Evolutionary conservation across 2,888 invertebrate genomes (phyloP), one percentile per base, ranked within the genome.

Genomic region (Philereme transversata): DNA sequence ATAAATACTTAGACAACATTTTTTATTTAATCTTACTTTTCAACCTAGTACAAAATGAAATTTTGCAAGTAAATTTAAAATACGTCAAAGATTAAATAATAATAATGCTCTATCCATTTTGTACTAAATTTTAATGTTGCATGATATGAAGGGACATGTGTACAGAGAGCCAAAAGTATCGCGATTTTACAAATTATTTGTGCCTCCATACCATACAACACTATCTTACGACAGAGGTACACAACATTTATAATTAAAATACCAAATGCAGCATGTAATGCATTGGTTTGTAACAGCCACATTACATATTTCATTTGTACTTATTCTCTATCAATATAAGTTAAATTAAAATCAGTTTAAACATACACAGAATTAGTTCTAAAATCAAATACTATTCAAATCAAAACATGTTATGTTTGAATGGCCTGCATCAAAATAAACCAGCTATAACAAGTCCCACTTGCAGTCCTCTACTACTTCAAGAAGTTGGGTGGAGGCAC

Each of bases 351-450:
- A 57, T 46, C 51, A 47, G 35, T 51, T 51, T 10, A 36, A 48
- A 38, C 4, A 6, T 36, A 36, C 48, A 49, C 36, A 36, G 36
- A 36, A 47, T 11, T 8, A 35, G 2, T 9, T 47, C 9, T 34
- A 45, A 35, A 52, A 8, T 51, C 48, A 54, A 59, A 43, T n/a
- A 35, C 4, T 7, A n/a, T 46, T 49, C 5, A 56, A 60, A 60
- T 49, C 50, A 62, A 65, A 55, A 41, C 44, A 64, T 36, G 51
- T 52, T 43, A 51, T 6, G 51, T 41, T 64, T 60, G 45, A 62
- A 68, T 65, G 70, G 38, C 70, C 70, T 60, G 70, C 70, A 68
- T 68, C 46, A 60, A 65, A 65, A 45, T 33, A 54, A 60, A 55
- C 51, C 53, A 54, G 47, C 11, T 43, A 40, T 40, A 46, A 35